Conservation (phyloP, 1,140 invertebrate genomes). For the Mercenaria mercenaria region DNA sequence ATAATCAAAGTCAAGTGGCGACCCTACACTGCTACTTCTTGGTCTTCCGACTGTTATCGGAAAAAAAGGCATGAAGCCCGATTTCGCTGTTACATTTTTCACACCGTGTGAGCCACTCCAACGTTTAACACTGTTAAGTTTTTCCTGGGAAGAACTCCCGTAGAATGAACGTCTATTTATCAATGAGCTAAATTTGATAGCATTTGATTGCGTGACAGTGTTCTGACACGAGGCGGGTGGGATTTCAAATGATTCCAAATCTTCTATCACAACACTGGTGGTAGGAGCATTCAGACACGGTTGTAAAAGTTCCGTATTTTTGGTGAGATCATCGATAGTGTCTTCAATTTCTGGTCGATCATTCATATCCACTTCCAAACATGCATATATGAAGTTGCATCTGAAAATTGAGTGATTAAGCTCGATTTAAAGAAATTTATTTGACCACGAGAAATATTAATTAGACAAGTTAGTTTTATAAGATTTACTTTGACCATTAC, state of each 20-base stretch:
- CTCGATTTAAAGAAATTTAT: constrained; percentile 40
- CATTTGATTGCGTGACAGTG: constrained; percentile 71
- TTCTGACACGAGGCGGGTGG: constrained; percentile 75
- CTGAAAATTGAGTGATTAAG: no score
- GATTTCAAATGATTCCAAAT: constrained; percentile 88
- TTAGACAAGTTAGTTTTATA: no score
- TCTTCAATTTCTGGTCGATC: constrained; percentile 91
- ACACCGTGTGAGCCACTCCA: constrained; percentile 66
- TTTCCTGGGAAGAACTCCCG: constrained; percentile 72
- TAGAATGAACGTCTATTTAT: constrained; percentile 69
- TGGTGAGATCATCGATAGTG: constrained; percentile 92
- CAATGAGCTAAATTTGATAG: constrained; percentile 62
- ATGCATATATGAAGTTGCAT: constrained; percentile 91
- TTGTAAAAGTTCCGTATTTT: constrained; percentile 91
- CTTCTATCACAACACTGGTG: constrained; percentile 90
- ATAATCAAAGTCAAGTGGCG: constrained; percentile 54
- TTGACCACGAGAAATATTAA: constrained; percentile 11
- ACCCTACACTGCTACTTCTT: constrained; percentile 72
- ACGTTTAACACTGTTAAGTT: constrained; percentile 68
- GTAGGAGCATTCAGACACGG: constrained; percentile 93
- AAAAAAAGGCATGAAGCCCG: constrained; percentile 52
- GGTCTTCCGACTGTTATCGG: constrained; percentile 54
- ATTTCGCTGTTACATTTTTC: constrained; percentile 62
- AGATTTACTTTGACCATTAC: neutral
- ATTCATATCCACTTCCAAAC: constrained; percentile 91